Evolutionary conservation across 2,888 invertebrate genomes (phyloP), one percentile per base, ranked within the genome.

Genomic region (Pterostichus niger): DNA sequence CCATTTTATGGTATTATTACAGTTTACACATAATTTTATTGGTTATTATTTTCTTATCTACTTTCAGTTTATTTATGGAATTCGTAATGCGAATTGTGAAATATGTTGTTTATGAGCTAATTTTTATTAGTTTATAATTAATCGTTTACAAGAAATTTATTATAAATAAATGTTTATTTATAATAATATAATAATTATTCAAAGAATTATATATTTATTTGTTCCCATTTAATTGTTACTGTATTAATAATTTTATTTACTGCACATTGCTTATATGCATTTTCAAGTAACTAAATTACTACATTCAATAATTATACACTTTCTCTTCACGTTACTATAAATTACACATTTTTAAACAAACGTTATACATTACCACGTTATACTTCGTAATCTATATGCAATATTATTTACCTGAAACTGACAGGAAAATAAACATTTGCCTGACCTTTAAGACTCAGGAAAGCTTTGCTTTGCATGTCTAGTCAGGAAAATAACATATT

Each of bases 111-210:
- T 61, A 61, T 61, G 33, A 31, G 24, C 9, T 24, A 13, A 24
- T 1, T 61, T 61, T 61, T 61, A 61, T 61, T 64, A 15, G 13
- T 9, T 13, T 64, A 40, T 10, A 64, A 33, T 64, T 64, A 64
- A 64, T 64, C 35, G 64, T 15, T 64, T 35, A 64, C 64, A 40
- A 64, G 64, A 64, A 64, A 13, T 64, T 64, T 64, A 61, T 31
- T 61, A 64, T 64, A 64, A 64, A 64, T 35, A 64, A 35, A 64
- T 52, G 24, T 6, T n/a, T 52, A 52, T 52, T 52, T 52, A n/a
- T 13, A 52, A 44, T 13, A 52, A 6, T 24, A n/a, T 13, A 52
- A 13, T 17, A 9, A 56, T 13, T 56, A 56, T 17, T 56, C 56
- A 10, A 56, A 56, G 56, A 56, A 56, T 17, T 17, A 40, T 40